Conservation (phyloP, 2,888 invertebrate genomes). For the Latrodectus elegans region DNA sequence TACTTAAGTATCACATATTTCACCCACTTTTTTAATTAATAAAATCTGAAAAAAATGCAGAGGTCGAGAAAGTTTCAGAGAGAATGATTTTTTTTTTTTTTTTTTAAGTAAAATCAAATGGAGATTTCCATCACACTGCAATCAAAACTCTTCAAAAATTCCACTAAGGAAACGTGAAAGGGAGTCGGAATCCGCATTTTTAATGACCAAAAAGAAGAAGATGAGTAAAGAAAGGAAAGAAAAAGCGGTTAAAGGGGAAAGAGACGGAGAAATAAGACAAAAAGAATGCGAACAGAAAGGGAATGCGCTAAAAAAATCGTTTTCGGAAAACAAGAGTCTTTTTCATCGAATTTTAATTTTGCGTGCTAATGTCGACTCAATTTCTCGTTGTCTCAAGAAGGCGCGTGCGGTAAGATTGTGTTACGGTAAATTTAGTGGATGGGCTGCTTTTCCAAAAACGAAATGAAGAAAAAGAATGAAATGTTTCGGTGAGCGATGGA, state of each 20-base stretch:
- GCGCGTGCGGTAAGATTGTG: slow-evolving; percentile 41
- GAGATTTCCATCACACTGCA: slow-evolving; percentile 39
- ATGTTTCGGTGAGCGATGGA: not conserved
- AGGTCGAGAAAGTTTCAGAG: not conserved
- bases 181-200: slow-evolving; percentile 31
- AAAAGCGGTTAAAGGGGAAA: slow-evolving; percentile 6
- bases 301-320: slow-evolving; percentile 6
- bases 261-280: not conserved
- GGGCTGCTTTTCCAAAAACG: slow-evolving; percentile 8
- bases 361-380: slow-evolving; percentile 63
- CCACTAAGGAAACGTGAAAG: slow-evolving; percentile 8
- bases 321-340: slow-evolving; percentile 16
- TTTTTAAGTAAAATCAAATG: slow-evolving; percentile 10
- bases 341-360: slow-evolving; percentile 61
- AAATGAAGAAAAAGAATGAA: slow-evolving; percentile 21
- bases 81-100: no score
- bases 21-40: not conserved
- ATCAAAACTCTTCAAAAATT: slow-evolving; percentile 24
- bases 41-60: not conserved
- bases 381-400: slow-evolving; percentile 18
- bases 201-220: slow-evolving; percentile 27
- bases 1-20: no score
- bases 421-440: not conserved
- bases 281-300: not conserved
- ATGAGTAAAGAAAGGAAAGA: not conserved